Evolutionary conservation across 2,888 invertebrate species (phyloP).

Genomic region (Andrena minutula): DNA sequence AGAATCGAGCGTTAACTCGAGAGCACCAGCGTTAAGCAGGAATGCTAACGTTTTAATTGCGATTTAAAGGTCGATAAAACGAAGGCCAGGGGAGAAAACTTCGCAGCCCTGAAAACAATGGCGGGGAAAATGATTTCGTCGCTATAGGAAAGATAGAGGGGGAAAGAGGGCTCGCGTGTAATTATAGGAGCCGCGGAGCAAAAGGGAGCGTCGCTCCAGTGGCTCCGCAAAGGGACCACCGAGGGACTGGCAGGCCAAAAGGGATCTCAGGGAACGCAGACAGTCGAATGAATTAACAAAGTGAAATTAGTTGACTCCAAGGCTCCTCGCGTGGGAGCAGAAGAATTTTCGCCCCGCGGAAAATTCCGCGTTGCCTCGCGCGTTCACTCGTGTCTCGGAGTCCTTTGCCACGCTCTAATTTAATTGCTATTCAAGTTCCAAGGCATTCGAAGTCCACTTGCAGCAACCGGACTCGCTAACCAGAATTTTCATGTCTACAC

Average conservation of each 20-base stretch:
- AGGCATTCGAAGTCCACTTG: not conserved
- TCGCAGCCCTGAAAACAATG: constrained; percentile 42
- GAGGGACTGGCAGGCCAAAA: constrained; percentile 28
- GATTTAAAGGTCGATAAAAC: not conserved
- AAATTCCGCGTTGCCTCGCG: not conserved
- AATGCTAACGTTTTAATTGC: not conserved
- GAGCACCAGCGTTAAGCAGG: not conserved
- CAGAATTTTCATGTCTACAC: too few species aligned
- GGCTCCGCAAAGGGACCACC: constrained; percentile 54
- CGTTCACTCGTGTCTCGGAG: not conserved
- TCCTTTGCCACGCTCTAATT: not conserved
- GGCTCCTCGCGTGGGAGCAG: constrained; percentile 29
- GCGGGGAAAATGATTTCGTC: constrained; percentile 57
- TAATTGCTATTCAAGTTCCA: not conserved
- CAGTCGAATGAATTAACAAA: constrained; percentile 61
- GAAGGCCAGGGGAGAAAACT: not conserved
- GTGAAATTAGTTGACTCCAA: constrained; percentile 64
- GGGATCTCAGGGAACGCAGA: constrained; percentile 42
- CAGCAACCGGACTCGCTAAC: too few species aligned
- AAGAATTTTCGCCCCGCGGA: constrained; percentile 17
- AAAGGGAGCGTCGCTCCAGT: constrained; percentile 56
- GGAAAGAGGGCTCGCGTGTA: constrained; percentile 40
- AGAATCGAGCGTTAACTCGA: not conserved
- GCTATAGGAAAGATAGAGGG: constrained; percentile 32
- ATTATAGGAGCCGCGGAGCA: constrained; percentile 57